Percentiles rank a stretch among this genome's conserved stretches.
Evolutionary conservation across 2,113 vertebrate species (phyloP).

Genomic region (Oxyura jamaicensis): DNA sequence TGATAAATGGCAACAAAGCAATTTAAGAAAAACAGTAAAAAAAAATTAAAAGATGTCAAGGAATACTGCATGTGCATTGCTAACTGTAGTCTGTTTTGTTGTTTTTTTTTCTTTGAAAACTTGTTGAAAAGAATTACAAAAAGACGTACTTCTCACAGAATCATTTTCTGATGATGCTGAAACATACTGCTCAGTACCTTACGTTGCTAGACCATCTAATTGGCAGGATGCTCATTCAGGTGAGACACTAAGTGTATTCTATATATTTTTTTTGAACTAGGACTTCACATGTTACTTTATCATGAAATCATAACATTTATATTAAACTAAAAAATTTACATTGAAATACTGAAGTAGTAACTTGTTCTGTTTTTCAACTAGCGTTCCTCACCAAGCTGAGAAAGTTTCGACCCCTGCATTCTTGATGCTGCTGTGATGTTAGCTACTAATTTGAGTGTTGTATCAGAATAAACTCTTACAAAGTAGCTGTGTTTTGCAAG

Average conservation of each 20-base stretch:
- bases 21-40: neutral
- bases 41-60: neutral
- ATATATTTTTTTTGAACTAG: neutral
- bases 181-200: conserved; percentile 76
- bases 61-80: neutral
- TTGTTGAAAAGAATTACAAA: neutral
- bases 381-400: conserved; percentile 92
- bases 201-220: conserved; percentile 84
- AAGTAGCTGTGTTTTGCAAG: conserved; percentile 28
- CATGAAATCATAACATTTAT: neutral
- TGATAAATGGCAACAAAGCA: neutral
- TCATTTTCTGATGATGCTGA: neutral
- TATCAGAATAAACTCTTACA: conserved; percentile 33
- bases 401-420: conserved; percentile 72
- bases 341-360: conserved; percentile 48
- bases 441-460: conserved; percentile 30
- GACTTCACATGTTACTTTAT: neutral
- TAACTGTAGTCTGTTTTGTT: neutral
- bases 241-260: conserved; percentile 57
- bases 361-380: conserved; percentile 68
- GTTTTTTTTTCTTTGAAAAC: neutral
- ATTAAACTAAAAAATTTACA: neutral
- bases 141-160: conserved; percentile 36
- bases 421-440: conserved; percentile 24
- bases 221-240: conserved; percentile 88